phyloP scores from a whole-genome alignment of 2,888 invertebrate species.

The Hyalella azteca region DNA sequence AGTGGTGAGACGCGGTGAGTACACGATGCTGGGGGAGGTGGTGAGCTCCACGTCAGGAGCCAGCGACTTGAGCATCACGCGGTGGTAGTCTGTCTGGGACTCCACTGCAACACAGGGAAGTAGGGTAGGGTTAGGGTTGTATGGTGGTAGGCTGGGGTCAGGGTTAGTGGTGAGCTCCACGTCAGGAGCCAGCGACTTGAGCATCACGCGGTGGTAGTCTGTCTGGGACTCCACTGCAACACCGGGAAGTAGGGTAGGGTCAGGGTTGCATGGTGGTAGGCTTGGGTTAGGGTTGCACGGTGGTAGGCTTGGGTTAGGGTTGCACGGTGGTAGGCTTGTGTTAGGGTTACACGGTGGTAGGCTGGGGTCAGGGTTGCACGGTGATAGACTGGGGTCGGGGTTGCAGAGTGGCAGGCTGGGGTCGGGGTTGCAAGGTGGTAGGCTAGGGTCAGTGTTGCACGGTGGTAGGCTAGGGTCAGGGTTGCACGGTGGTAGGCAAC shows the following conservation, averaged over 20 bases:
- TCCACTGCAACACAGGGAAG: constrained; percentile 76
- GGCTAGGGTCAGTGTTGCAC: constrained; percentile 88
- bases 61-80: constrained; percentile 63
- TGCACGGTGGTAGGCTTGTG: too few relatives aligned
- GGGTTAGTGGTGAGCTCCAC: constrained; percentile 45
- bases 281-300: constrained; percentile 66
- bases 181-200: constrained; percentile 52
- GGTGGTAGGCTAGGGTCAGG: too few relatives aligned
- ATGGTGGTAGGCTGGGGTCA: constrained; percentile 40
- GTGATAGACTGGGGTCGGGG: too few relatives aligned
- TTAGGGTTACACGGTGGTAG: too few relatives aligned
- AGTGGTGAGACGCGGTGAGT: constrained; percentile 2
- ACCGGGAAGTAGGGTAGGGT: too few relatives aligned
- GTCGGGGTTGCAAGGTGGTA: constrained; percentile 73
- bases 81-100: constrained; percentile 86
- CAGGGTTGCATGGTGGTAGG: too few relatives aligned
- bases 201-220: constrained; percentile 75
- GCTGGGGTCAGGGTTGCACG: too few relatives aligned
- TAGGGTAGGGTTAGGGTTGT: too few relatives aligned
- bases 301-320: constrained; percentile 88
- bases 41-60: constrained; percentile 44
- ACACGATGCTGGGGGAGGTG: constrained; percentile 45
- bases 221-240: constrained; percentile 84
- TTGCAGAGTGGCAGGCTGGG: too few relatives aligned
- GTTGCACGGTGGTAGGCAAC: too few relatives aligned